Percentiles rank a stretch among this genome's conserved stretches.
Conservation (phyloP, 2,888 invertebrate genomes). For the Capitulum mitella region DNA sequence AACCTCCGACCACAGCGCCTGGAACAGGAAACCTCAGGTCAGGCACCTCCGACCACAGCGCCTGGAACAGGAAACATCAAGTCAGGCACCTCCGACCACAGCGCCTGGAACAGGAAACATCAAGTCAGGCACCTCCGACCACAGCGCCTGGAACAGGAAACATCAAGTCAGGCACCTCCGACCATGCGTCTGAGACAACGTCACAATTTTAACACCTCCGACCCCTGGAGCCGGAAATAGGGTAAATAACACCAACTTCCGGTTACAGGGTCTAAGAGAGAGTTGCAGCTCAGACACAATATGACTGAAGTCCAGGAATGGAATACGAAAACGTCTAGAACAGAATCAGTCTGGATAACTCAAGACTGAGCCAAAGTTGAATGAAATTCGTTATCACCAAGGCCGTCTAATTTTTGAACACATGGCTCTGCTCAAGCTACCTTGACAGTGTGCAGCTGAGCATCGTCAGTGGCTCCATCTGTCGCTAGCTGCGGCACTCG, state of each 20-base stretch:
- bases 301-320: no score
- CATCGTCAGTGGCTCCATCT: conserved; percentile 35
- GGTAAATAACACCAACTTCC: no score
- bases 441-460: conserved; percentile 31
- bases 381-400: no score
- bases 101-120: neutral
- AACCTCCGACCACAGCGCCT: conserved; percentile 66
- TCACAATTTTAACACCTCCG: no score
- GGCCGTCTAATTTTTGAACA: no score
- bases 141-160: neutral
- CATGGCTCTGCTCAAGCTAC: no score
- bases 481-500: conserved; percentile 31
- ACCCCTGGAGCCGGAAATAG: no score
- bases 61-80: conserved; percentile 42
- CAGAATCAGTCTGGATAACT: no score
- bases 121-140: neutral
- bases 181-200: neutral
- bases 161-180: neutral
- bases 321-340: no score
- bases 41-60: neutral
- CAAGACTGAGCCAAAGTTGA: no score
- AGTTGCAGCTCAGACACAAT: no score
- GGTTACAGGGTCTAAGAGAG: no score
- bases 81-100: neutral
- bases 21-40: conserved; percentile 26